Conservation (phyloP, 2,113 vertebrate genomes). For the Poeciliopsis retropinna region DNA sequence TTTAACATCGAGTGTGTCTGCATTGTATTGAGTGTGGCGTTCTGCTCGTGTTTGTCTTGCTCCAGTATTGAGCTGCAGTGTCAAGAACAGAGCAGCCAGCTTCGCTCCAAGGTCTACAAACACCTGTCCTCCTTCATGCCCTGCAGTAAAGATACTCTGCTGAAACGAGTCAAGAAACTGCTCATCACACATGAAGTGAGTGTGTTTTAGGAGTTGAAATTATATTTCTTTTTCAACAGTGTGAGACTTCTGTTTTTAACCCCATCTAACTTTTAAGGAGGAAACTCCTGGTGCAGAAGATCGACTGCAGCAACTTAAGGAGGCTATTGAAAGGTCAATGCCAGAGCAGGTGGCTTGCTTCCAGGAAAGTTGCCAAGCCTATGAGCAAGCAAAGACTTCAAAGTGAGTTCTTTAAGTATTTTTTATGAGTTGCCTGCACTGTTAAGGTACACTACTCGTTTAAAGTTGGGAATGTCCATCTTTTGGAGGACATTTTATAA, state of each 20-base stretch:
- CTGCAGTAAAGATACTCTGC: conserved; percentile 90
- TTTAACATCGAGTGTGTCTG: background rate
- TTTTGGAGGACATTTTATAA: too few species aligned
- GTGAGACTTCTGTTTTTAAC: background rate
- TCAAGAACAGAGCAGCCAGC: conserved; percentile 83
- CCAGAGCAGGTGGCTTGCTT: conserved; percentile 90
- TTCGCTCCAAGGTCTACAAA: conserved; percentile 89
- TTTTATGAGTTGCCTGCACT: background rate
- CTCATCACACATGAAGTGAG: conserved; percentile 85
- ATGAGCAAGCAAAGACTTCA: conserved; percentile 85
- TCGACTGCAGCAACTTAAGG: conserved; percentile 87
- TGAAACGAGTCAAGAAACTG: conserved; percentile 88
- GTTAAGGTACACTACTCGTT: too few species aligned
- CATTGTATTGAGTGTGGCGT: background rate
- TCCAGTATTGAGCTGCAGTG: conserved; percentile 89
- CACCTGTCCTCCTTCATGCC: conserved; percentile 90
- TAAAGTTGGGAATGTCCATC: too few species aligned
- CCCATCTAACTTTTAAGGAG: conserved; percentile 67
- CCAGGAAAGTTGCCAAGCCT: conserved; percentile 85
- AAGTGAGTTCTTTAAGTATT: conserved; percentile 79
- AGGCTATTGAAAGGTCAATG: conserved; percentile 89
- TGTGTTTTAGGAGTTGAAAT: background rate
- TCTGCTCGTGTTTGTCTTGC: conserved; percentile 5
- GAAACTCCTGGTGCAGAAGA: conserved; percentile 80
- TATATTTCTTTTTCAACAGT: background rate